Evolutionary conservation across 2,797 vertebrate genomes (phyloP), one percentile per base, ranked within the genome.

Genomic region (Ibycter americanus): DNA sequence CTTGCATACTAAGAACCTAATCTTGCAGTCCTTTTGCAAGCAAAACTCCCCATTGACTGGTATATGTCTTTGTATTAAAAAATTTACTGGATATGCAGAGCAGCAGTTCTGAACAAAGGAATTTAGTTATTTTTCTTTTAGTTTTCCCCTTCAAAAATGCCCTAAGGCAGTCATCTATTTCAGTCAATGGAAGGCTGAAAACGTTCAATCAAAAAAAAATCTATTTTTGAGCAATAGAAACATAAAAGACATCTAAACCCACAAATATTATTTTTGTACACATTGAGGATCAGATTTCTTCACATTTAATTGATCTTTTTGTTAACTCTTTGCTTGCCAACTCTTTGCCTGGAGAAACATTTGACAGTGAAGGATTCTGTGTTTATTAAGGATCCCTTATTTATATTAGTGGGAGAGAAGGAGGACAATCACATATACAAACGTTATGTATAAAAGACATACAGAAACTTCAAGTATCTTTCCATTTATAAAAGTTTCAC

Each of bases 271-370:
- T 90, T 95, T 94, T 94, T 94, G 86, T 96, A 95, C 72, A 96
- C 85, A 95, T 93, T 42, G 80, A 98, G 70, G 94, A 96, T 87
- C 27, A 82, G 76, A 87, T 87, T 95, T 94, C 91, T 97, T 97
- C 83, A 71, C 61, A 88, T 95, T 96, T 81, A 25, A 65, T 90
- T 98, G 97, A 97, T 93, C 84, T 96, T 93, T 96, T 71, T 81
- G 26, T 98, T 97, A 98, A 98, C 96, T 67, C 83, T 91, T 96
- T 93, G 23, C 72, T 96, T 96, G 94, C 86, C 94, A 96, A 67
- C 32, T 70, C 91, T 96, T 97, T 94, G 95, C 93, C 87, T 90
- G 80, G 71, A 97, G 94, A 83, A 91, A 84, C 71, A 88, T 97
- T 90, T 94, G 66, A 68, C 85, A 93, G 72, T 54, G 79, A 74